These are phyloP conservation scores for Dromaius novaehollandiae DNA, from an alignment of 2,113 vertebrate genomes.

Conservation along the genomic window DNA sequence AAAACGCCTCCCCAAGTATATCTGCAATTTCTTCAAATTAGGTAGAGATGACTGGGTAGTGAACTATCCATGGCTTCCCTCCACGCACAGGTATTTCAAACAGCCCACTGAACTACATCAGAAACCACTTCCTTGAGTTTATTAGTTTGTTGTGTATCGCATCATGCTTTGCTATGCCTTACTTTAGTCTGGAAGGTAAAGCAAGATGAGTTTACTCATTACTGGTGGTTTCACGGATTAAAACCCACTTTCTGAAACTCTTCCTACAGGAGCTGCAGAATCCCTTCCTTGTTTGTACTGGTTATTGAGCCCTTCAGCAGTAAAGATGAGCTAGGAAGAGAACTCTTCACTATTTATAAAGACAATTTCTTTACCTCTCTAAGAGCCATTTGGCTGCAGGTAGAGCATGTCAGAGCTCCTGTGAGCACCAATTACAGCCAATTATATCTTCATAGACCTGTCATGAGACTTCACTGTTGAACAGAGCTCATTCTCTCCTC, in stretches of 20 bases:
- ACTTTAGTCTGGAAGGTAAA: conserved; percentile 2
- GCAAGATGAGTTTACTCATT: neutral
- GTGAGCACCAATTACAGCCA: neutral
- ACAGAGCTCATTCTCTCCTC: neutral
- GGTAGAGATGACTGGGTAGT: neutral
- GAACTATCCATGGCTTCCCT: neutral
- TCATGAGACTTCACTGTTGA: neutral
- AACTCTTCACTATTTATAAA: neutral
- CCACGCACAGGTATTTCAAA: conserved; percentile 2
- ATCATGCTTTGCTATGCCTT: neutral
- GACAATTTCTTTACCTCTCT: neutral
- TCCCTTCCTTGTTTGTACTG: neutral
- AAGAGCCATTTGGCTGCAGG: neutral
- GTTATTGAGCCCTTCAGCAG: neutral
- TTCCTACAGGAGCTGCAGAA: neutral
- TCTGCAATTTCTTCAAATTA: neutral
- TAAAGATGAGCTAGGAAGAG: neutral
- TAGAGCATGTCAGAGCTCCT: neutral
- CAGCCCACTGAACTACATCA: neutral
- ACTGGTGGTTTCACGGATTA: neutral
- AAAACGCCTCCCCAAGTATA: neutral
- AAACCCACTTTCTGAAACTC: neutral
- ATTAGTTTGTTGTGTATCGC: neutral
- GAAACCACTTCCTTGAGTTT: neutral
- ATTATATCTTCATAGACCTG: conserved; percentile 2